Conservation (phyloP, 2,797 vertebrate species). For the Liparis tanakae region DNA sequence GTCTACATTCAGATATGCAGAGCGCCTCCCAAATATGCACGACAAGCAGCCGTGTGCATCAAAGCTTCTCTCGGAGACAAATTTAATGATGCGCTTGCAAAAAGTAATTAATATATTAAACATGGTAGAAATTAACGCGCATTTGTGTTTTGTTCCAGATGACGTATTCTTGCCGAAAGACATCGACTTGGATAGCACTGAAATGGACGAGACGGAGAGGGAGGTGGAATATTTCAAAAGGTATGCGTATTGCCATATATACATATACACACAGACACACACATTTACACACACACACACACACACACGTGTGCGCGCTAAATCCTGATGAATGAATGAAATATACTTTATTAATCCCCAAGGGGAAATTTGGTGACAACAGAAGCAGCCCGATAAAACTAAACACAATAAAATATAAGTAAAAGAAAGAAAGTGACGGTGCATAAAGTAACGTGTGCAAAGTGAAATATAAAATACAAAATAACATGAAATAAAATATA, state of each 20-base stretch:
- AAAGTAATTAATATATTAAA: neutral
- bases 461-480: too few species aligned
- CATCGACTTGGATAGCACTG: slow-evolving; percentile 96
- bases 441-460: too few species aligned
- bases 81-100: neutral
- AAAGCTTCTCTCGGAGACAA: neutral
- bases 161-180: slow-evolving; percentile 99
- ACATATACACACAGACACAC: too few species aligned
- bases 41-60: accelerated
- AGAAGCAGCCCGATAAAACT: too few species aligned
- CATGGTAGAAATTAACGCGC: neutral
- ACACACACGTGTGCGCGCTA: neutral
- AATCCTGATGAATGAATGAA: too few species aligned
- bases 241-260: slow-evolving; percentile 68
- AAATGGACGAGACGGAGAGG: slow-evolving; percentile 98
- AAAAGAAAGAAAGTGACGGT: too few species aligned
- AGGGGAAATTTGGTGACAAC: too few species aligned
- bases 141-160: slow-evolving; percentile 80
- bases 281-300: too few species aligned
- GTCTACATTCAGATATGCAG: neutral
- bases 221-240: slow-evolving; percentile 99
- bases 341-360: too few species aligned
- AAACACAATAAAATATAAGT: too few species aligned
- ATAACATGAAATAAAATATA: too few species aligned
- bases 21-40: neutral